Evolutionary conservation across 2,888 invertebrate species (phyloP).

Genomic region (Phaonia tiefii): DNA sequence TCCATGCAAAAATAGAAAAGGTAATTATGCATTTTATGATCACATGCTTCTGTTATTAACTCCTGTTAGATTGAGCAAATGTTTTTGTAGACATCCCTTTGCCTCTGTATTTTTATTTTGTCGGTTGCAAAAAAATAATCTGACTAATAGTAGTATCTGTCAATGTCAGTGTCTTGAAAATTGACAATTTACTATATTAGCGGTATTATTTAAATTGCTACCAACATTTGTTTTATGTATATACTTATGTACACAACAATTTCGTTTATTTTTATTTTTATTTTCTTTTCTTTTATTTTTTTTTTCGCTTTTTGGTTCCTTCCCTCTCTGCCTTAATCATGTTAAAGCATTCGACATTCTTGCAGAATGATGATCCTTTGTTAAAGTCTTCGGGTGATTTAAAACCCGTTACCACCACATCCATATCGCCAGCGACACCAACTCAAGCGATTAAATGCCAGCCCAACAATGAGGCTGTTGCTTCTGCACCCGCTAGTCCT

Average conservation of each 20-base stretch:
- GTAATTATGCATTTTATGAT: conserved; percentile 62
- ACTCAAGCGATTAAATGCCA: neutral
- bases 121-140: too few species aligned
- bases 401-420: conserved; percentile 35
- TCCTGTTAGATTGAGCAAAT: too few species aligned
- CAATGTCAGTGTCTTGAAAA: too few species aligned
- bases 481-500: conserved; percentile 71
- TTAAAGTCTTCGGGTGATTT: conserved; percentile 47
- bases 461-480: conserved; percentile 49
- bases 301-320: conserved; percentile 38
- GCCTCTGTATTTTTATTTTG: too few species aligned
- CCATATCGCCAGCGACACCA: neutral
- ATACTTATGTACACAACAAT: too few species aligned
- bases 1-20: conserved; percentile 74
- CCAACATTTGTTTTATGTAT: neutral
- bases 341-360: conserved; percentile 63
- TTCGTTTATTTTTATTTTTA: conserved; percentile 37
- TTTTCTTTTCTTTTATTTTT: conserved; percentile 40
- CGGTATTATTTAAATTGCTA: neutral
- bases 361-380: conserved; percentile 65
- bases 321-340: neutral
- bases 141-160: too few species aligned
- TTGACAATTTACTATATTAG: too few species aligned
- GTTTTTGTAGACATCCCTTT: too few species aligned
- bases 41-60: too few species aligned